Evolutionary conservation across 2,888 invertebrate species (phyloP).

Genomic region (Machimus rusticus): DNA sequence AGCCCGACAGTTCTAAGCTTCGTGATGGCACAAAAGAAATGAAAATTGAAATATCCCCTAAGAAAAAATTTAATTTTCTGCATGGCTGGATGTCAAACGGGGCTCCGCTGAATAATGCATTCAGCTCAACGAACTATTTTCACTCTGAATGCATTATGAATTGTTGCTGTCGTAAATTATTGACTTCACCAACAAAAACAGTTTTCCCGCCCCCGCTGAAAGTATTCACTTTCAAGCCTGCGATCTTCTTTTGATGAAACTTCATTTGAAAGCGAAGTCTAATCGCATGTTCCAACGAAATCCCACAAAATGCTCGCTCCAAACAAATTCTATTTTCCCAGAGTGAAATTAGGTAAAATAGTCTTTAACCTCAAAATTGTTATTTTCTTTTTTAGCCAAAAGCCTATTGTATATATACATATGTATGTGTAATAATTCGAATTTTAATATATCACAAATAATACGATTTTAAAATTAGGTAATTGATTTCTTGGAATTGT

Average conservation of each 20-base stretch:
- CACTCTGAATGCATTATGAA: not conserved
- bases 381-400: not conserved
- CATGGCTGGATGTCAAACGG: conserved; percentile 4
- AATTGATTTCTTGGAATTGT: too few relatives aligned
- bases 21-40: not conserved
- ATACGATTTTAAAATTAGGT: too few relatives aligned
- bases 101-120: not conserved
- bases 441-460: too few relatives aligned
- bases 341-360: too few relatives aligned
- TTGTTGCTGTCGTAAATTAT: not conserved
- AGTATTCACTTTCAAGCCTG: not conserved
- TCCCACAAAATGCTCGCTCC: not conserved
- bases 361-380: too few relatives aligned
- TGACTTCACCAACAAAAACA: not conserved
- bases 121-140: not conserved
- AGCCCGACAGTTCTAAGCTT: not conserved
- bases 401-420: too few relatives aligned
- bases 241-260: not conserved
- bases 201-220: not conserved
- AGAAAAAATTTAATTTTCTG: conserved; percentile 27
- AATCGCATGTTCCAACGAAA: not conserved
- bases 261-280: not conserved
- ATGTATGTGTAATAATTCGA: too few relatives aligned
- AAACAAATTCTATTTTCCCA: not conserved
- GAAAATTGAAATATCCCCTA: not conserved